Base-by-base conservation (phyloP, 2,113 vertebrate genomes). In the Anarhynchus alexandrinus region DNA sequence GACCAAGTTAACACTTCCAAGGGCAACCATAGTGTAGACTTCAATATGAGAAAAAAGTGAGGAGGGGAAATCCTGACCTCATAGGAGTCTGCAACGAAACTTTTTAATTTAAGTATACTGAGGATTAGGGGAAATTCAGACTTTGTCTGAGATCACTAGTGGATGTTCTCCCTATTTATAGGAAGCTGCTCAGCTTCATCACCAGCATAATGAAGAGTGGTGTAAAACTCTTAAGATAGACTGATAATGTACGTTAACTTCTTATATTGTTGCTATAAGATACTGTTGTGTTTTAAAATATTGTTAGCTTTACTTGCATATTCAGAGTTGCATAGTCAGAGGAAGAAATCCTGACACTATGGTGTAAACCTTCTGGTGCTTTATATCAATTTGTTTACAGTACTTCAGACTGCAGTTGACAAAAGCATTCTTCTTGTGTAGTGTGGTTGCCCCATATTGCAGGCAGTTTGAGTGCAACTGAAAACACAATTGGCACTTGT, bases 281-380 rank as follows among this genome's bases (percentile, higher is more conserved):
- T 78, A 32, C 52, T 22, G 5, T 34, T 71, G 23, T 12, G 47
- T 91, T 85, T 84, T 42, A 5, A 26, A 61, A 74, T 81, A 55
- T 7, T 25, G 4, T 78, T 43, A 79, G 6, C 18, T 89, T 55
- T 82, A 32, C 25, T 64, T 85, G 23, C 27, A 10, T 76, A 21
- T 69, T 82, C 34, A 45, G 81, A 79, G 36, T 82, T 91, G n/a
- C 6, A 5, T 51, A 59, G 55, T 87, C 45, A 47, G 82, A 84
- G 40, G 45, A 87, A 88, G 70, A 74, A 84, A 79, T 4, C 3
- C 32, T 84, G 73, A 76, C 12, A 13, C 38, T n/a, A 19, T 27
- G 36, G 40, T 40, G 9, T 85, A 91, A 82, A 45, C 61, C 54
- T 93, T 82, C 52, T 87, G 88, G 95, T 94, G 91, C 87, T 96